Conservation (phyloP, 2,113 vertebrate genomes). For the Tamias sibiricus region DNA sequence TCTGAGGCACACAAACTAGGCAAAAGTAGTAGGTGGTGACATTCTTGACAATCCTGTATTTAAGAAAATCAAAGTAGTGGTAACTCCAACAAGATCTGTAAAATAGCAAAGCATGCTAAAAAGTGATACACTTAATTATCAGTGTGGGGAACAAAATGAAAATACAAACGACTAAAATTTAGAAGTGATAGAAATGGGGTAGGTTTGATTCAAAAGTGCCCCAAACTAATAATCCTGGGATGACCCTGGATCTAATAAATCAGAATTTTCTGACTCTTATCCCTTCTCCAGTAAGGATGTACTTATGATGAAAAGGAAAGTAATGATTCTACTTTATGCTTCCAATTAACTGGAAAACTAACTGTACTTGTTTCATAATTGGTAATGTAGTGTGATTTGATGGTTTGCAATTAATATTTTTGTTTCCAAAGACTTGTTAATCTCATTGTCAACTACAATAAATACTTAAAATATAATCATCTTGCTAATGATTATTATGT, state of each 20-base stretch:
- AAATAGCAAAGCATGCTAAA: not conserved
- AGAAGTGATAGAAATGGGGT: not conserved
- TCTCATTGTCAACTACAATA: not conserved
- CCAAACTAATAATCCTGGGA: not conserved
- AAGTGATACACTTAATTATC: not conserved
- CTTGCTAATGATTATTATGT: not conserved
- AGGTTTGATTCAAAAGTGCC: not conserved
- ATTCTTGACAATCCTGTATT: not conserved
- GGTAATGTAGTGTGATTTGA: not conserved
- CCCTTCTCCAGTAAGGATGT: not conserved
- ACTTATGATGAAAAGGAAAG: not conserved
- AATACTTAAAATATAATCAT: not conserved
- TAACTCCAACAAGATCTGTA: not conserved
- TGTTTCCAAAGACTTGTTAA: slow-evolving; percentile 26
- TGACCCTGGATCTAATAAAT: not conserved
- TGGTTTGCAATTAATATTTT: slow-evolving; percentile 2
- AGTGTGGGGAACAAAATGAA: not conserved
- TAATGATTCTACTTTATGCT: not conserved
- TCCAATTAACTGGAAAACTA: not conserved
- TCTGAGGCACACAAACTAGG: not conserved
- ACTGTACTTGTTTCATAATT: slow-evolving; percentile 12
- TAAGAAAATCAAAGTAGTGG: not conserved
- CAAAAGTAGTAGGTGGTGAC: not conserved
- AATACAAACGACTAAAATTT: not conserved
- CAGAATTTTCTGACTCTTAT: not conserved